Evolutionary conservation across 2,888 invertebrate species (phyloP), one percentile per base, ranked within the genome.

Genomic region (Diaprepes abbreviatus): DNA sequence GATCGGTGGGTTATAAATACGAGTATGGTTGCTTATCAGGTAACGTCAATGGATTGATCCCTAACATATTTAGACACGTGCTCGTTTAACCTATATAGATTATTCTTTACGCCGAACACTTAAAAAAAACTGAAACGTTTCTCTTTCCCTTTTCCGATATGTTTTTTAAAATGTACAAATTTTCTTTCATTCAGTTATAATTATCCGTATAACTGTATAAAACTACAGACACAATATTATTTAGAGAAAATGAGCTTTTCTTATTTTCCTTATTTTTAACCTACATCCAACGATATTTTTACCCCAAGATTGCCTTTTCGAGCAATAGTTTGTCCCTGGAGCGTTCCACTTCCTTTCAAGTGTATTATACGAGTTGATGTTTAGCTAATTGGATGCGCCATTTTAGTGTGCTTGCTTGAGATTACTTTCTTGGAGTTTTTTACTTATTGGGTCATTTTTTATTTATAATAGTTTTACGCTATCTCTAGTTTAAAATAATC

Each of bases 311-410:
- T 54, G 54, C 43, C 33, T 48, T 33, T 65, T 12, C 62, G 4
- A 19, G 38, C 57, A 36, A 59, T 66, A 66, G 66, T 66, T 52
- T 59, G 59, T 66, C 66, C 66, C 66, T 40, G 17, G 66, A 38
- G 66, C 33, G 16, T 52, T 36, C 16, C 52, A 21, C 59, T 59
- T 59, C 12, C 59, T 59, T 38, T 58, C 52, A 14, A 52, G 59
- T 70, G 71, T 73, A 72, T 74, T 75, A 74, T 74, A 59, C 63
- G 69, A 69, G 63, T 69, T 72, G 75, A 75, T 74, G 74, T 74
- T 72, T 74, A 69, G 74, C 73, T 75, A 75, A 75, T 74, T 74
- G 74, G 74, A 74, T 59, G 59, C 52, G 12, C 59, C 59, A 59
- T 66, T 52, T 50, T 31, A 50, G 28, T 21, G 59, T 43, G 50